Conservation (phyloP, 2,888 invertebrate species). For the Camptogramma bilineatum region DNA sequence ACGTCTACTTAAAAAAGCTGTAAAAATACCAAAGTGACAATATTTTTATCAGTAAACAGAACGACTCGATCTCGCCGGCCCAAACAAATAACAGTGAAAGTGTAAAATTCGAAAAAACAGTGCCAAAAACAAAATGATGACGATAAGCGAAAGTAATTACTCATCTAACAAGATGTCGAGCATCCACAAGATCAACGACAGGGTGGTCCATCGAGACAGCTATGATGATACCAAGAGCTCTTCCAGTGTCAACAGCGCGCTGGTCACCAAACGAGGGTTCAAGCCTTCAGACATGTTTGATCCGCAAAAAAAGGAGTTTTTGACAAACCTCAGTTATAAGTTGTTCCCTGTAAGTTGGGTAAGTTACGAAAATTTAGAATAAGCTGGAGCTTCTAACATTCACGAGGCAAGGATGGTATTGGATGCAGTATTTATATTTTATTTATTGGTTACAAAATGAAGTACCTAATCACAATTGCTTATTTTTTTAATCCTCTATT, state of each 20-base stretch:
- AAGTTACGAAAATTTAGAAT: slow-evolving; percentile 74
- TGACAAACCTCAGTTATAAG: slow-evolving; percentile 92
- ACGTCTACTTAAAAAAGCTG: slow-evolving; percentile 1
- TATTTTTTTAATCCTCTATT: no score
- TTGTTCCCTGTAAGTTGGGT: slow-evolving; percentile 94
- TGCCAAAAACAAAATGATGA: slow-evolving; percentile 73
- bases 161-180: slow-evolving; percentile 83
- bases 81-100: slow-evolving; percentile 35
- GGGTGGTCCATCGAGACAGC: slow-evolving; percentile 77
- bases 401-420: slow-evolving; percentile 58
- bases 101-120: slow-evolving; percentile 32
- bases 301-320: slow-evolving; percentile 91
- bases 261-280: slow-evolving; percentile 91
- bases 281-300: slow-evolving; percentile 94
- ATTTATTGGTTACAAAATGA: slow-evolving; percentile 19
- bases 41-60: slow-evolving; percentile 2
- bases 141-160: slow-evolving; percentile 82
- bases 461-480: slow-evolving; percentile 1
- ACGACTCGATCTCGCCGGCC: slow-evolving; percentile 28
- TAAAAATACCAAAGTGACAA: slow-evolving; percentile 1
- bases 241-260: slow-evolving; percentile 83
- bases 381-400: slow-evolving; percentile 66
- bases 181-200: slow-evolving; percentile 79
- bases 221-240: slow-evolving; percentile 81
- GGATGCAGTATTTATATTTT: slow-evolving; percentile 35